Evolutionary conservation across 2,888 invertebrate genomes (phyloP).

Genomic region (Heteromyza rotundicornis): DNA sequence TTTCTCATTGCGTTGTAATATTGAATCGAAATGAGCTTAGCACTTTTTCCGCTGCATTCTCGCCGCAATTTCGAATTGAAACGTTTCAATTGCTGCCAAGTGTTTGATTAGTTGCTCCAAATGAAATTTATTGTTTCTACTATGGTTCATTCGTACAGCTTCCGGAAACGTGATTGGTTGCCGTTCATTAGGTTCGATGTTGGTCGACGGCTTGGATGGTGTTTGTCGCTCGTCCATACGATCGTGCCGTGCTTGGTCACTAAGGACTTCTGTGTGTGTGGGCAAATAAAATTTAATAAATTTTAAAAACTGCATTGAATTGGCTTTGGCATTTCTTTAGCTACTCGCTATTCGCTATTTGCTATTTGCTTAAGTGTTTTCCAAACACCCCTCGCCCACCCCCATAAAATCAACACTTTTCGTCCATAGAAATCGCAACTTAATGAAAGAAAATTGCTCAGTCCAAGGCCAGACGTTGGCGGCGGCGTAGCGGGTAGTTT

Average conservation of each 20-base stretch:
- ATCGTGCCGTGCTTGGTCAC: too few species aligned
- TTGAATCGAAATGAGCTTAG: too few species aligned
- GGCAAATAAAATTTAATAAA: conserved; percentile 6
- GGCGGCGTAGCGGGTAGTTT: too few species aligned
- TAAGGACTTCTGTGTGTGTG: too few species aligned
- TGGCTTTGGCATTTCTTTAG: conserved; percentile 9
- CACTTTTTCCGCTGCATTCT: not conserved
- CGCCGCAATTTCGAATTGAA: conserved; percentile 19
- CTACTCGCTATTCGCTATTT: too few species aligned
- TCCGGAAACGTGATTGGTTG: not conserved
- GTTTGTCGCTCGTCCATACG: too few species aligned
- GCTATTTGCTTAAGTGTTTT: not conserved
- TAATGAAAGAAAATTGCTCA: conserved; percentile 28
- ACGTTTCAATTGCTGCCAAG: conserved; percentile 25
- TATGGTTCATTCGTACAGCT: not conserved
- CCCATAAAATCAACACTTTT: conserved; percentile 2
- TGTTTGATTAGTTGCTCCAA: conserved; percentile 29
- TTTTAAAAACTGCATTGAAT: conserved; percentile 1
- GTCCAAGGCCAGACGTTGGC: not conserved
- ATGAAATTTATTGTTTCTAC: conserved; percentile 29
- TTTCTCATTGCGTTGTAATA: too few species aligned
- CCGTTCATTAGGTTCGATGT: not conserved
- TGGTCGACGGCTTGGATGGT: too few species aligned
- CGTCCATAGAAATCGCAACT: conserved; percentile 18
- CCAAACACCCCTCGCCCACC: too few species aligned